These are phyloP conservation scores for Ifrita kowaldi DNA, from an alignment of 2,113 vertebrate species.

Conservation along the genomic window DNA sequence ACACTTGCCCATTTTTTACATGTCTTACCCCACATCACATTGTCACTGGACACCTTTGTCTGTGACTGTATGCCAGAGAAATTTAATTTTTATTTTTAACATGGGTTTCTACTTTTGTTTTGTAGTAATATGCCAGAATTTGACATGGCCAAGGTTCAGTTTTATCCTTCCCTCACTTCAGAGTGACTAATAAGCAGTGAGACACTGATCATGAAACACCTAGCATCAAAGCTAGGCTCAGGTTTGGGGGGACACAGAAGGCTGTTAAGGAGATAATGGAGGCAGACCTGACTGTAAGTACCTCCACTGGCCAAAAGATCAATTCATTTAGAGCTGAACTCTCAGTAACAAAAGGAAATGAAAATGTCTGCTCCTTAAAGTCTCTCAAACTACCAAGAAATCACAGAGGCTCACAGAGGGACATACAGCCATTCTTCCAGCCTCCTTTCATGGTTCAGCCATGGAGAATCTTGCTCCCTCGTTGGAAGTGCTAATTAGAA, in stretches of 20 bases:
- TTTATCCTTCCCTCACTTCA: not conserved
- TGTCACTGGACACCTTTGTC: not conserved
- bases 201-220: not conserved
- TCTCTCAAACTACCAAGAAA: not conserved
- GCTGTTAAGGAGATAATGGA: not conserved
- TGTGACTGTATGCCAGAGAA: not conserved
- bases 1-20: not conserved
- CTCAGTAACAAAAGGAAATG: not conserved
- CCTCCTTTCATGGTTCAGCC: not conserved
- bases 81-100: not conserved
- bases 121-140: not conserved
- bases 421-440: not conserved
- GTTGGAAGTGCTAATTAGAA: conserved; percentile 17
- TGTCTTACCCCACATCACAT: not conserved
- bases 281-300: not conserved
- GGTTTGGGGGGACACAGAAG: not conserved
- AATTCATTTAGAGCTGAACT: not conserved
- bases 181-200: not conserved
- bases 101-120: not conserved
- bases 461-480: not conserved
- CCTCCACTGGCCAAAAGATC: not conserved
- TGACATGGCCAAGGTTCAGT: fast-evolving
- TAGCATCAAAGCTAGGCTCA: not conserved
- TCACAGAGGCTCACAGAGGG: not conserved
- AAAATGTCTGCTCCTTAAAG: not conserved